Evolutionary conservation across 2,797 vertebrate genomes (phyloP).

Genomic region (Echeneis naucrates): DNA sequence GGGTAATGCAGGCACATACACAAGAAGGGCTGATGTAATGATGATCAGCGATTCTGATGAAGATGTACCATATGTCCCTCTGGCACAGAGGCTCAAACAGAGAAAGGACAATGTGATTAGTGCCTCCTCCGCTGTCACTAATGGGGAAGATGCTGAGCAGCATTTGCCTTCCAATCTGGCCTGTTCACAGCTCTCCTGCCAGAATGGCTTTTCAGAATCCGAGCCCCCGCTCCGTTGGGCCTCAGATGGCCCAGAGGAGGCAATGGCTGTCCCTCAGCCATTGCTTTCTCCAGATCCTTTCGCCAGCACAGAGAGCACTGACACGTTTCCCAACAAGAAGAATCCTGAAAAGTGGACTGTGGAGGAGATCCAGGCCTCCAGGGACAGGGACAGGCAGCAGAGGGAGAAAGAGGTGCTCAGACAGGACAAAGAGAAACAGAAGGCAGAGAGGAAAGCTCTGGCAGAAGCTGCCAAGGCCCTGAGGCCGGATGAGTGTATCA

Average conservation of each 20-base stretch:
- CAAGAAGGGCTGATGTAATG: conserved; percentile 40
- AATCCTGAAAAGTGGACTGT: conserved; percentile 62
- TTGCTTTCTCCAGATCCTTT: conserved; percentile 12
- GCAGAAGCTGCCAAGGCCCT: conserved; percentile 82
- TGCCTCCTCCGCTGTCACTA: conserved; percentile 16
- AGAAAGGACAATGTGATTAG: conserved; percentile 43
- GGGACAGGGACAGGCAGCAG: conserved; percentile 66
- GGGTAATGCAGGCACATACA: rapidly evolving
- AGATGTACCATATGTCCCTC: conserved; percentile 69
- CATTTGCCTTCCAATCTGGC: conserved; percentile 1
- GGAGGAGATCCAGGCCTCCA: conserved; percentile 63
- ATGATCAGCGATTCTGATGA: conserved; percentile 84
- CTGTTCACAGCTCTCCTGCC: background rate
- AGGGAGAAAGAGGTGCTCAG: conserved; percentile 61
- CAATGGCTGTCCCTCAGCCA: background rate
- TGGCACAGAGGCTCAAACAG: conserved; percentile 80
- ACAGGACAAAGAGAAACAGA: conserved; percentile 74
- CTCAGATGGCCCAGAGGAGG: background rate
- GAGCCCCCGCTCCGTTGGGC: background rate
- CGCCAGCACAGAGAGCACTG: conserved; percentile 8
- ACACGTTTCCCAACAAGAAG: conserved; percentile 48
- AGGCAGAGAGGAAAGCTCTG: conserved; percentile 75
- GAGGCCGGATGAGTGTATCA: conserved; percentile 90
- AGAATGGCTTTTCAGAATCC: background rate
- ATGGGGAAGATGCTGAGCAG: conserved; percentile 26